Evolutionary conservation across 2,888 invertebrate species (phyloP).

Genomic region (Mesorhabditis spiculigera): DNA sequence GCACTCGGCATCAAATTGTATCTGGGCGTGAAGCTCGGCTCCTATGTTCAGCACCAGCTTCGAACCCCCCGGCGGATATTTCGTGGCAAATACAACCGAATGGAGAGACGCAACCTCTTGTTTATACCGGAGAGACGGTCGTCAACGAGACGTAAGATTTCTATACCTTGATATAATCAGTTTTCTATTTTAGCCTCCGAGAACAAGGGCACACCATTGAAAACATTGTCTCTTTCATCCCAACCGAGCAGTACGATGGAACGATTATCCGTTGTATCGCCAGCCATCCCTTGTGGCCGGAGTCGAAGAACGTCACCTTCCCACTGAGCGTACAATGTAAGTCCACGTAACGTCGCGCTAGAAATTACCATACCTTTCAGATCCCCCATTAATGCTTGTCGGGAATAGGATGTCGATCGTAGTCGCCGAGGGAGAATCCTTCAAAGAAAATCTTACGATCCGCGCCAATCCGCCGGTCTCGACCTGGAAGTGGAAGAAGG

Average conservation of each 20-base stretch:
- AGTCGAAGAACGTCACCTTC: conserved; percentile 35
- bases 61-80: conserved; percentile 53
- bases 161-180: background rate
- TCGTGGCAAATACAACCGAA: conserved; percentile 33
- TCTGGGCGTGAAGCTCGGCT: conserved; percentile 43
- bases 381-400: conserved; percentile 46
- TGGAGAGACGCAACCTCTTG: conserved; percentile 25
- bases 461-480: conserved; percentile 51
- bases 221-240: conserved; percentile 45
- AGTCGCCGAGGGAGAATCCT: conserved; percentile 53
- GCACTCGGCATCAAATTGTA: conserved; percentile 31
- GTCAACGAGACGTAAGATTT: conserved; percentile 37
- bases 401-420: conserved; percentile 48
- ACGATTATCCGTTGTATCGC: conserved; percentile 48
- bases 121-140: conserved; percentile 32
- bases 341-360: conserved; percentile 16
- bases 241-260: conserved; percentile 48
- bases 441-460: conserved; percentile 52
- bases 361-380: conserved; percentile 26
- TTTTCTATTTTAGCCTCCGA: conserved; percentile 27
- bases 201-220: conserved; percentile 29
- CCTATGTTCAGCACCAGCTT: conserved; percentile 43
- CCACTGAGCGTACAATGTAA: conserved; percentile 49
- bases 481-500: conserved; percentile 47
- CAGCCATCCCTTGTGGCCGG: conserved; percentile 49